A percentile compares a stretch with the other conserved stretches of the same genome.
phyloP scores from a whole-genome alignment of 92 coral and sea anemone species.

The Epizoanthus stellaris region DNA sequence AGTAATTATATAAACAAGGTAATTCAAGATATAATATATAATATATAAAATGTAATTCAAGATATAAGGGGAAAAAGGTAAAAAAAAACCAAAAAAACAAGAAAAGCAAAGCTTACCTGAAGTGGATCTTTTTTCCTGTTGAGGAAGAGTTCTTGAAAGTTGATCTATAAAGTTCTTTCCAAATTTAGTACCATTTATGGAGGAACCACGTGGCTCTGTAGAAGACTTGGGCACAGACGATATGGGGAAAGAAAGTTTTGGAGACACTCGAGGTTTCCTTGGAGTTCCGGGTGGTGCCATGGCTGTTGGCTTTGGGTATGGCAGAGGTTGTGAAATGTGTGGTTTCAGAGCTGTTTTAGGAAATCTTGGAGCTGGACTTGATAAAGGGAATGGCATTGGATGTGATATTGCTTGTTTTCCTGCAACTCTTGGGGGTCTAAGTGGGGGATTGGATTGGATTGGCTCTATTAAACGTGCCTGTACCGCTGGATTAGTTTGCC shows the following conservation, averaged over 20 bases:
- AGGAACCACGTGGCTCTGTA: constrained; percentile 5
- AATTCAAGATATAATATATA: too few species aligned
- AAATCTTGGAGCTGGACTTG: background rate
- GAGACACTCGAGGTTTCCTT: constrained; percentile 8
- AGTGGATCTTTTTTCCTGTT: background rate
- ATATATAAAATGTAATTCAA: too few species aligned
- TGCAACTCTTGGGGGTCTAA: background rate
- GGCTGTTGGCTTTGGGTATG: constrained; percentile 17
- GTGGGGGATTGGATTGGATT: constrained; percentile 1
- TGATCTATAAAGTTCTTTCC: background rate
- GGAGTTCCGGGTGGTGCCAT: constrained; percentile 1
- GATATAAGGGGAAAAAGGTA: too few species aligned
- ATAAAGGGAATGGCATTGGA: background rate
- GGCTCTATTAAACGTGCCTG: constrained; percentile 39
- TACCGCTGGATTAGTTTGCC: background rate
- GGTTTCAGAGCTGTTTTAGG: constrained; percentile 16
- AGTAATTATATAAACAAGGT: too few species aligned
- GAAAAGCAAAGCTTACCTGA: background rate
- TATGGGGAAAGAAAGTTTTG: background rate
- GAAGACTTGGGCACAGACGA: constrained; percentile 3
- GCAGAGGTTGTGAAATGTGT: constrained; percentile 34
- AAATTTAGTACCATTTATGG: background rate
- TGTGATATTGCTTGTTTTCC: background rate
- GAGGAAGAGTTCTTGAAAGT: constrained; percentile 27
- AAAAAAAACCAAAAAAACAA: background rate